phyloP scores from a whole-genome alignment of 2,797 vertebrate genomes.

The Sebastes jordani region DNA sequence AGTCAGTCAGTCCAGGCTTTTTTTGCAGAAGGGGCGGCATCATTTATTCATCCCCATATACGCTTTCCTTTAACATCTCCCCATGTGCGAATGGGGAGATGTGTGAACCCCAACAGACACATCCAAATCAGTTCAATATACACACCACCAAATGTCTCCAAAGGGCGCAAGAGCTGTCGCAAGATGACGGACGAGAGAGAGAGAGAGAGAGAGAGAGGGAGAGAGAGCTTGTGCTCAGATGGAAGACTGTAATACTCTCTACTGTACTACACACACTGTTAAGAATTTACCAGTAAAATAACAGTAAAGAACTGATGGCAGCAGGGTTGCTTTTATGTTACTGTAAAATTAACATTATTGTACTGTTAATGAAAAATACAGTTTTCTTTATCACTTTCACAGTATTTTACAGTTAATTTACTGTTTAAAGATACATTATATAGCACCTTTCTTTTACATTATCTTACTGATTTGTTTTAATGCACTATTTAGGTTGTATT shows the following conservation, averaged over 20 bases:
- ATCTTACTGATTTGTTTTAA: too few relatives aligned
- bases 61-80: constrained; percentile 72
- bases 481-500: too few relatives aligned
- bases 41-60: constrained; percentile 77
- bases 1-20: constrained; percentile 41
- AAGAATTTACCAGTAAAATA: too few relatives aligned
- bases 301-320: too few relatives aligned
- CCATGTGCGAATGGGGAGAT: constrained; percentile 46
- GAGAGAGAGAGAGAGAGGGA: not conserved
- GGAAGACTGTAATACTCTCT: constrained; percentile 27
- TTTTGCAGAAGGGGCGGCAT: constrained; percentile 61
- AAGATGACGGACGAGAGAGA: constrained; percentile 73
- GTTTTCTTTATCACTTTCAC: too few relatives aligned
- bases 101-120: constrained; percentile 7
- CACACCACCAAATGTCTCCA: constrained; percentile 45
- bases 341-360: too few relatives aligned
- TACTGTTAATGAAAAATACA: too few relatives aligned
- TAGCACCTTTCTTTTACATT: too few relatives aligned
- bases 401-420: too few relatives aligned
- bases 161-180: constrained; percentile 66
- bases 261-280: too few relatives aligned
- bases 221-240: constrained; percentile 43
- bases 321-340: too few relatives aligned
- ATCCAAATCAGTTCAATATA: constrained; percentile 42
- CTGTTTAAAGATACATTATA: too few relatives aligned